Evolutionary conservation across 2,888 invertebrate genomes (phyloP).

Genomic region (Hyposoter dolosus): DNA sequence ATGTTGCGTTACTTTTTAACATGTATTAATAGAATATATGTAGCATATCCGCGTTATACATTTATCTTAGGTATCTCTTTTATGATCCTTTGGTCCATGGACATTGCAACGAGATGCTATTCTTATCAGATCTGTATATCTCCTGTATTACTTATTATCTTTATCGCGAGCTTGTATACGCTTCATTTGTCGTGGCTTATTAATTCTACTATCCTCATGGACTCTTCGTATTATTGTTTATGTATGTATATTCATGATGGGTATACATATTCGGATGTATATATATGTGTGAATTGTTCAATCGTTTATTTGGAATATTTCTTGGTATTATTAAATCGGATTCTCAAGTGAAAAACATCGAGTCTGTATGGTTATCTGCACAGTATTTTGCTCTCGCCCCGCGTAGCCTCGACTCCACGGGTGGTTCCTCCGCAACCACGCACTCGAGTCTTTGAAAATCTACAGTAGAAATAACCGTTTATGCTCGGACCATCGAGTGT

Average conservation of each 20-base stretch:
- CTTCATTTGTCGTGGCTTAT: constrained; percentile 64
- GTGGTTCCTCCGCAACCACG: neutral
- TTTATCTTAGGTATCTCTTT: constrained; percentile 63
- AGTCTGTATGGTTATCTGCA: constrained; percentile 14
- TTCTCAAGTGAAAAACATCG: constrained; percentile 21
- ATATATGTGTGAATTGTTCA: neutral
- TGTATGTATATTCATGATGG: neutral
- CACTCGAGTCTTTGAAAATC: neutral
- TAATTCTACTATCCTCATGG: constrained; percentile 42
- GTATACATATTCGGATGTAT: neutral
- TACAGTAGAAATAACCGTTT: constrained; percentile 25
- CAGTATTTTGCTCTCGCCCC: neutral
- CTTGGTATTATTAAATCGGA: constrained; percentile 41
- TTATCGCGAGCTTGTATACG: constrained; percentile 53
- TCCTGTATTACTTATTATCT: constrained; percentile 59
- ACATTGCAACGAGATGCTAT: constrained; percentile 18
- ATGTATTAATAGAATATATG: constrained; percentile 53
- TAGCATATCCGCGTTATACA: constrained; percentile 54
- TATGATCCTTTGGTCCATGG: constrained; percentile 50
- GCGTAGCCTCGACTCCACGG: constrained; percentile 21
- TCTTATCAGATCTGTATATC: constrained; percentile 61
- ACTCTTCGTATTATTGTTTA: neutral
- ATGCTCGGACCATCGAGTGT: constrained; percentile 27
- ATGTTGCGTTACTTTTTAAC: constrained; percentile 24
- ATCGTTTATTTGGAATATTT: constrained; percentile 18